Base-by-base conservation (phyloP, 2,113 vertebrate genomes). In the Phyllostomus hastatus region DNA sequence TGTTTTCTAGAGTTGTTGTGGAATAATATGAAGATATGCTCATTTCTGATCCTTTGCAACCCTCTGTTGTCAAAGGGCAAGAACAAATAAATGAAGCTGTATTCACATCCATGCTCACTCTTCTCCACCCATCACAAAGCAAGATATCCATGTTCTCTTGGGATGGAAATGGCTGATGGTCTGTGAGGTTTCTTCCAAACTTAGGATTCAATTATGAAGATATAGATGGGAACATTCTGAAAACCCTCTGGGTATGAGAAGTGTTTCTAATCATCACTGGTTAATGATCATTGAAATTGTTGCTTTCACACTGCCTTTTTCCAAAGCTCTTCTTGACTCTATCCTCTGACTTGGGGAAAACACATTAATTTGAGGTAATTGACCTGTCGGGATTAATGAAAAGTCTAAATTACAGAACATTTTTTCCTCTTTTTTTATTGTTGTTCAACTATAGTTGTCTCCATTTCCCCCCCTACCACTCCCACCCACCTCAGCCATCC, bases 341-440 rank as follows among this genome's bases (percentile, higher is more conserved):
- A 22, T 79, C 31, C 50, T 87, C 64, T 94, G 67, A 92, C 46
- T 95, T 91, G 48, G 69, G 38, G 31, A 82, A 94, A 91, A 93
- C 57, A 85, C 78, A 81, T 95, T 95, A 85, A 95, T 88, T 88
- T 91, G 48, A 20, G 31, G 38, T 91, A 95, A 88, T 61, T 87
- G 90, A 59, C n/a, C 80, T 95, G 79, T 69, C 78, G 82, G 61
- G n/a, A 81, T 89, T 96, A 95, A 96, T 92, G 73, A 95, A 93
- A 95, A 91, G 69, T 79, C 67, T 90, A 89, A 97, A 95, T 97
- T 93, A 90, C 46, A 91, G 67, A 78, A 54, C n/a, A 35, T 92
- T 24, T 59, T 57, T 59, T 59, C 57, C 22, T 4, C 22, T 24
- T 59, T 15, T 59, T 59, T 59, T 59, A 24, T 59, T 59, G 57